Evolutionary conservation across 2,888 invertebrate genomes (phyloP).

Genomic region (Temnothorax unifasciatus): DNA sequence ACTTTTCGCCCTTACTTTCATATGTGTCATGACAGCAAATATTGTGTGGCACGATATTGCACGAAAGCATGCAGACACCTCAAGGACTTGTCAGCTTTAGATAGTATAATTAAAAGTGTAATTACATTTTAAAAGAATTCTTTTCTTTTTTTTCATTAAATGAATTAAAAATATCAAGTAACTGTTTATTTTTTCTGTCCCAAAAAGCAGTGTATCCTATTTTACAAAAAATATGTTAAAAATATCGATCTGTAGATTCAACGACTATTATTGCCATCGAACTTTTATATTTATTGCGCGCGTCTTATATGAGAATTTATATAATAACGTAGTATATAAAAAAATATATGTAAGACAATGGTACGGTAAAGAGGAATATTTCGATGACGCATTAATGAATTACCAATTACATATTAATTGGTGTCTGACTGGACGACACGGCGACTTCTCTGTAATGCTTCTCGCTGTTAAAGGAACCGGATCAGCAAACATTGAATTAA

Average conservation of each 20-base stretch:
- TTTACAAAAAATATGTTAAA: not conserved
- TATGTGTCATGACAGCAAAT: constrained; percentile 22
- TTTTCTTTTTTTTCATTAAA: not conserved
- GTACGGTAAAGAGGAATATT: not conserved
- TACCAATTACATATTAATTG: constrained; percentile 19
- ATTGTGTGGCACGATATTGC: constrained; percentile 23
- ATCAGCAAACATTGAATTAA: constrained; percentile 53
- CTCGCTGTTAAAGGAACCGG: constrained; percentile 28
- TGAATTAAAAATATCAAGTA: not conserved
- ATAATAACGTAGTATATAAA: not conserved
- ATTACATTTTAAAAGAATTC: not conserved
- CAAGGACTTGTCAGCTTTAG: not conserved
- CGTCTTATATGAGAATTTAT: not conserved
- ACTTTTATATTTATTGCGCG: not conserved
- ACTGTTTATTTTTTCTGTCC: not conserved
- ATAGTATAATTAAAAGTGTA: not conserved
- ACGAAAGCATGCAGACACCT: not conserved
- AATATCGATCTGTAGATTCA: not conserved
- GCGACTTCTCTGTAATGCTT: not conserved
- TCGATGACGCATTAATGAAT: constrained; percentile 3
- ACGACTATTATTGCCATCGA: not conserved
- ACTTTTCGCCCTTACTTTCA: constrained; percentile 26
- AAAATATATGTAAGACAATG: not conserved
- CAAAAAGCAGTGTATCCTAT: not conserved
- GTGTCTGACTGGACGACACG: not conserved